A percentile compares a stretch with the other conserved stretches of the same genome.
phyloP scores from a whole-genome alignment of 2,888 invertebrate species.

The Dastarcus helophoroides region DNA sequence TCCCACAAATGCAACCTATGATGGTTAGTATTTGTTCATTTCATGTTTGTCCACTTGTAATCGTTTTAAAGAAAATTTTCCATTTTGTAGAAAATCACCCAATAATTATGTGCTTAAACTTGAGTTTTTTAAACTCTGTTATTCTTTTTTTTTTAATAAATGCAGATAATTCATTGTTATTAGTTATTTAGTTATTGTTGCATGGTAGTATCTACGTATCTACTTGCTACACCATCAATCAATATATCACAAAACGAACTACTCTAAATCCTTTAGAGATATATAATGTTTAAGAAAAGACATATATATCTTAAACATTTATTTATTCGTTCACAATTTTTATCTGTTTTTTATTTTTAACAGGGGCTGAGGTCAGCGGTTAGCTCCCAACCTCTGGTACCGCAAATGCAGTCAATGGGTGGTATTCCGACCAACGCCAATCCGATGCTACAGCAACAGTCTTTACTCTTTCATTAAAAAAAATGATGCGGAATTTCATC shows the following conservation, averaged over 20 bases:
- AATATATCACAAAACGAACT: too few relatives aligned
- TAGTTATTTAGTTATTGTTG: slow-evolving; percentile 1
- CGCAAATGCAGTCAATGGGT: slow-evolving; percentile 26
- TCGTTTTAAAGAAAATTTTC: too few relatives aligned
- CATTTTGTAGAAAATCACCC: too few relatives aligned
- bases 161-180: neutral
- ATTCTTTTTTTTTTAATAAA: too few relatives aligned
- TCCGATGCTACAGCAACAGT: slow-evolving; percentile 30
- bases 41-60: neutral
- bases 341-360: slow-evolving; percentile 14
- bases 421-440: slow-evolving; percentile 26
- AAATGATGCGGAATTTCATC: slow-evolving; percentile 19
- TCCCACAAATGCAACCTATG: slow-evolving; percentile 30
- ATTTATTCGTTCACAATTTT: slow-evolving; percentile 6
- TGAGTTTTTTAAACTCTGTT: too few relatives aligned
- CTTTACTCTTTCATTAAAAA: slow-evolving; percentile 31
- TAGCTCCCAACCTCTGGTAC: slow-evolving; percentile 25
- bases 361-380: slow-evolving; percentile 33
- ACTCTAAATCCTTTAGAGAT: too few relatives aligned
- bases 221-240: too few relatives aligned
- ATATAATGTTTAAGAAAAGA: too few relatives aligned
- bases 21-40: slow-evolving; percentile 23
- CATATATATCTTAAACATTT: too few relatives aligned
- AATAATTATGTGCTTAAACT: too few relatives aligned
- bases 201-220: too few relatives aligned